A percentile compares a stretch with the other conserved stretches of the same genome.
Evolutionary conservation across 2,797 vertebrate species (phyloP).

Genomic region (Ctenosaura bakeri): DNA sequence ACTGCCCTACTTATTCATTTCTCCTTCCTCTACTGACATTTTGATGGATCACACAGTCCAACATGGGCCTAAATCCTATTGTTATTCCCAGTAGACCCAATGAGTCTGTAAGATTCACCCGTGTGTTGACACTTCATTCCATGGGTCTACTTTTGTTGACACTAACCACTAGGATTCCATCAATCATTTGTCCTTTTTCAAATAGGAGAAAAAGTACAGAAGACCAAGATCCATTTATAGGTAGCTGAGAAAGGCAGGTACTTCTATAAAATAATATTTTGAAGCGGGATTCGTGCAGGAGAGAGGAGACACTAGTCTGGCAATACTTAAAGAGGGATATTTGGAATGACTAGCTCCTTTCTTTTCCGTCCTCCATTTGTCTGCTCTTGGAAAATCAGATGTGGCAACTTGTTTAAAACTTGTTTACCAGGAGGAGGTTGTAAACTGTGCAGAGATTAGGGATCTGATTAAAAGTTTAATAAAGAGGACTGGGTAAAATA

Average conservation of each 20-base stretch:
- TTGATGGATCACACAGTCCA: too few relatives aligned
- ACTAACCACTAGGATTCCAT: too few relatives aligned
- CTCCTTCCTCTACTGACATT: background rate
- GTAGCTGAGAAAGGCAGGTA: background rate
- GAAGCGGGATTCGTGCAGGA: slow-evolving; percentile 49
- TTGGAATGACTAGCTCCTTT: slow-evolving; percentile 46
- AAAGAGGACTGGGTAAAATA: slow-evolving; percentile 58
- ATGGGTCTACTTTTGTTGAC: too few relatives aligned
- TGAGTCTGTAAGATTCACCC: too few relatives aligned
- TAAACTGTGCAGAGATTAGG: slow-evolving; percentile 59
- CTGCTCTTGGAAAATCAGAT: slow-evolving; percentile 62
- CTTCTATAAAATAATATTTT: slow-evolving; percentile 29
- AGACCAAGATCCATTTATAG: rapidly evolving
- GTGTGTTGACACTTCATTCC: too few relatives aligned
- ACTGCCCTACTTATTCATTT: background rate
- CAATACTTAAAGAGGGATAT: background rate
- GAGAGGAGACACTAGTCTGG: slow-evolving; percentile 47
- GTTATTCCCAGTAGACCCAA: too few relatives aligned
- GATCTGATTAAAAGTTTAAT: slow-evolving; percentile 68
- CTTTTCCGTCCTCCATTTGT: slow-evolving; percentile 47
- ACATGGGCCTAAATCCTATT: too few relatives aligned
- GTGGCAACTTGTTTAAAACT: slow-evolving; percentile 73
- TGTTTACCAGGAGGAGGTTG: slow-evolving; percentile 72
- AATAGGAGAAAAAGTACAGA: background rate
- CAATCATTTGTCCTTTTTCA: background rate